These are phyloP conservation scores for Hippopotamus amphibius DNA, from an alignment of 2,113 vertebrate genomes.

Conservation along the genomic window DNA sequence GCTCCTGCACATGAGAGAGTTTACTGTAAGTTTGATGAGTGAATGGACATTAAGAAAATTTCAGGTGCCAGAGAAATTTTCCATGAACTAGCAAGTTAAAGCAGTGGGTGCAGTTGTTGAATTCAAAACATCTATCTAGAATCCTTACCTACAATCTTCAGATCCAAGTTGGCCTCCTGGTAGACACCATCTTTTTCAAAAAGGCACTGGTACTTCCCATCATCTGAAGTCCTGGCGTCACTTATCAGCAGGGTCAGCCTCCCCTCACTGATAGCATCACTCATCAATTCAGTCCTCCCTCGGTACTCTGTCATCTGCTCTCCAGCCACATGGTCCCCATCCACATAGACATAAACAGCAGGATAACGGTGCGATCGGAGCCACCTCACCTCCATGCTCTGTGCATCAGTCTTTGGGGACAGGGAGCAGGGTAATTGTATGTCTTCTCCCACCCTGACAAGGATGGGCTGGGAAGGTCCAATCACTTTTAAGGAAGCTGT, in stretches of 20 bases:
- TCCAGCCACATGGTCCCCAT: neutral
- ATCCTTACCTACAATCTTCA: constrained; percentile 75
- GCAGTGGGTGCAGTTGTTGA: neutral
- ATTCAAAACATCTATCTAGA: neutral
- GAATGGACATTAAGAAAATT: neutral
- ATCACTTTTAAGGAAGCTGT: constrained; percentile 69
- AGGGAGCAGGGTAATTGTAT: constrained; percentile 66
- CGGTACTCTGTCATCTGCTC: constrained; percentile 67
- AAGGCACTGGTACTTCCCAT: constrained; percentile 74
- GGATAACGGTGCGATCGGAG: constrained; percentile 26
- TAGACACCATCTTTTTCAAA: constrained; percentile 71
- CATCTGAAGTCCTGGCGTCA: constrained; percentile 39
- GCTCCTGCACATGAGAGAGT: neutral
- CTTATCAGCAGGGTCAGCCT: constrained; percentile 63
- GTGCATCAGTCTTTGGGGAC: constrained; percentile 60
- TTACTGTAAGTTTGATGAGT: neutral
- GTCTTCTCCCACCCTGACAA: constrained; percentile 73
- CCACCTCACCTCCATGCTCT: constrained; percentile 76
- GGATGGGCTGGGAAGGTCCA: constrained; percentile 56
- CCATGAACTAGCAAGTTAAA: neutral
- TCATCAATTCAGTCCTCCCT: constrained; percentile 63
- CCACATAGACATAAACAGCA: constrained; percentile 56
- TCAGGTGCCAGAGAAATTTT: neutral
- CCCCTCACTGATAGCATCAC: constrained; percentile 45
- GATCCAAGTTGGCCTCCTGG: constrained; percentile 61